Percentiles rank a stretch among this genome's conserved stretches.
Evolutionary conservation across 1,140 invertebrate genomes (phyloP).

Genomic region (Drusus annulatus): DNA sequence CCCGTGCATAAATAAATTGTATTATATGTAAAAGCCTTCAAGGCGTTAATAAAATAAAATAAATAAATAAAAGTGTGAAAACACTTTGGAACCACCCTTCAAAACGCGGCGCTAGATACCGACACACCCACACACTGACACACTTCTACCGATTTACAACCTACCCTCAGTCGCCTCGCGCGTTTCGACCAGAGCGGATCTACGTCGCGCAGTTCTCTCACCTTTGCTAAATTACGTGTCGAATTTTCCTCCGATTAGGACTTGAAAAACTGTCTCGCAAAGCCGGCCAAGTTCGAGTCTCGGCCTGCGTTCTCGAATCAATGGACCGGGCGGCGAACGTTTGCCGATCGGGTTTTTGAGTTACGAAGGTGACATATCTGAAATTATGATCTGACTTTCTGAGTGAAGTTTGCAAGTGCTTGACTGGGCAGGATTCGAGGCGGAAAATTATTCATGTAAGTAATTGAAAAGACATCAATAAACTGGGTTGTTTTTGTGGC

Average conservation of each 20-base stretch:
- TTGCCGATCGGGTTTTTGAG: background rate
- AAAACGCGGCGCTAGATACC: background rate
- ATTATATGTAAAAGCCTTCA: too few relatives aligned
- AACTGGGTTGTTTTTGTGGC: too few relatives aligned
- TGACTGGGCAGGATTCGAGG: too few relatives aligned
- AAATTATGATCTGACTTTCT: background rate
- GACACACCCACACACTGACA: background rate
- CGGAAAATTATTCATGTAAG: too few relatives aligned
- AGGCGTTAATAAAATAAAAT: too few relatives aligned
- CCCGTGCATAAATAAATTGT: too few relatives aligned
- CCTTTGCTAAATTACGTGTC: too few relatives aligned
- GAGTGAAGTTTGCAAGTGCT: too few relatives aligned
- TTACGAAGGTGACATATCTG: background rate
- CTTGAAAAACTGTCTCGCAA: background rate
- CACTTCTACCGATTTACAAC: too few relatives aligned
- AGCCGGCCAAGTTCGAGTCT: background rate
- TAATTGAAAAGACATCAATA: too few relatives aligned
- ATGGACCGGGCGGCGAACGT: background rate
- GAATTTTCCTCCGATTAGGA: background rate
- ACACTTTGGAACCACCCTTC: background rate
- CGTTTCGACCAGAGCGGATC: constrained; percentile 10
- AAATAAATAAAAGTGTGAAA: background rate
- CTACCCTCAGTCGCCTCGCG: constrained; percentile 16
- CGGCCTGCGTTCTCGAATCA: background rate
- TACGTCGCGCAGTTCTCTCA: background rate